Percentiles rank a stretch among this genome's conserved stretches.
These are phyloP conservation scores for Phrixothrix hirtus DNA, from an alignment of 2,888 invertebrate species.

Conservation along the genomic window DNA sequence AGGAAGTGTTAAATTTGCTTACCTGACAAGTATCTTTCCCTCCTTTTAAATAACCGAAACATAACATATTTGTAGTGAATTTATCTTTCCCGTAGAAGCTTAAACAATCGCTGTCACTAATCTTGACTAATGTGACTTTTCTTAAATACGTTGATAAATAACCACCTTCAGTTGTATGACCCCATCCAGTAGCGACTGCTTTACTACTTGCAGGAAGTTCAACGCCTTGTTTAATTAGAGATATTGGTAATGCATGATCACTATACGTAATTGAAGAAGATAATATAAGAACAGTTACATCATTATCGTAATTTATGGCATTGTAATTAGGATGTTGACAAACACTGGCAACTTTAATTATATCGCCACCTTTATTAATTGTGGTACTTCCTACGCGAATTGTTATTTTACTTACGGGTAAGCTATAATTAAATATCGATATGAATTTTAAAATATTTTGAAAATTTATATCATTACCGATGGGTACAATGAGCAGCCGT, in stretches of 20 bases:
- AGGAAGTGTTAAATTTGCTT: too few relatives aligned
- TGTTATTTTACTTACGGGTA: not conserved
- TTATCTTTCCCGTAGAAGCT: not conserved
- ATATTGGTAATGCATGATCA: not conserved
- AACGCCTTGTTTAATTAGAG: not conserved
- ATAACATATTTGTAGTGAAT: not conserved
- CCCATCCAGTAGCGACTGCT: not conserved
- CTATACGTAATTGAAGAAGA: not conserved
- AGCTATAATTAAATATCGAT: not conserved
- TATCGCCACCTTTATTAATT: not conserved
- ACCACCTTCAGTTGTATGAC: not conserved
- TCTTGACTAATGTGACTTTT: not conserved
- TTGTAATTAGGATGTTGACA: constrained; percentile 2
- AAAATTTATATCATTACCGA: not conserved
- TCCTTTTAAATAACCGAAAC: not conserved
- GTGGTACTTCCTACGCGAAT: not conserved
- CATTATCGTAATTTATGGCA: not conserved
- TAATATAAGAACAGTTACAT: not conserved
- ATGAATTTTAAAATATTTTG: not conserved
- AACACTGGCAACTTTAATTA: not conserved
- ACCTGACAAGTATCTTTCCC: constrained; percentile 2
- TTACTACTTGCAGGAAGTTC: too few relatives aligned
- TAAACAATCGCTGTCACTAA: not conserved
- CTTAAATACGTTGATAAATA: not conserved
- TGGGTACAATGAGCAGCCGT: not conserved